These are phyloP conservation scores for Chaetorhynchus papuensis DNA, from an alignment of 2,113 vertebrate genomes.

Conservation along the genomic window DNA sequence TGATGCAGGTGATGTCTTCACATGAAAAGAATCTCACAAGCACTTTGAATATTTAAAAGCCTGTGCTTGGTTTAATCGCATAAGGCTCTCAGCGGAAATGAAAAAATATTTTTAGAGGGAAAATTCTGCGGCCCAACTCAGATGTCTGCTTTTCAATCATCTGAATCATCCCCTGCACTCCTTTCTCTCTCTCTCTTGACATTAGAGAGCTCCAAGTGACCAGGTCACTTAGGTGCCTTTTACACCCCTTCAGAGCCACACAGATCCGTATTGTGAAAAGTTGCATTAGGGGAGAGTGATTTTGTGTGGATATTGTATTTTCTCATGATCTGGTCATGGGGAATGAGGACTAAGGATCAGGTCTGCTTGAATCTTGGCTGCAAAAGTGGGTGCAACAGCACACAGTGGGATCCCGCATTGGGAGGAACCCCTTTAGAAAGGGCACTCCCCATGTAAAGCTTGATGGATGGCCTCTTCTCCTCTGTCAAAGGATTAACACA, in stretches of 20 bases:
- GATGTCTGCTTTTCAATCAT: background rate
- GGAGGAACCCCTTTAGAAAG: background rate
- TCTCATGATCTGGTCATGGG: background rate
- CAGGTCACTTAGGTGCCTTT: background rate
- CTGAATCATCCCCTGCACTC: background rate
- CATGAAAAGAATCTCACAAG: background rate
- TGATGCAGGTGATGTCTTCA: background rate
- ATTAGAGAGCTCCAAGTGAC: background rate
- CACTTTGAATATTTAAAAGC: background rate
- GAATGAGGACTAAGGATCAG: background rate
- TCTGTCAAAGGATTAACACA: background rate
- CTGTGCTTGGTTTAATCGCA: background rate
- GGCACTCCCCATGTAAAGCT: background rate
- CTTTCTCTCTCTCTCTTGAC: background rate
- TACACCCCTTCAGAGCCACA: background rate
- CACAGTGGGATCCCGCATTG: background rate
- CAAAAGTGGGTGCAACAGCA: background rate
- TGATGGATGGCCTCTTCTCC: background rate
- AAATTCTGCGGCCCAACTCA: background rate
- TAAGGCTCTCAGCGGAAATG: background rate
- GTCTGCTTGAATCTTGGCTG: background rate
- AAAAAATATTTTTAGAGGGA: background rate
- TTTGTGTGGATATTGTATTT: background rate
- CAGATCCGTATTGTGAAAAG: background rate
- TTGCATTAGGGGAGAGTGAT: background rate